Evolutionary conservation across 2,797 vertebrate species (phyloP), one percentile per base, ranked within the genome.

Genomic region (Hippoglossus hippoglossus): DNA sequence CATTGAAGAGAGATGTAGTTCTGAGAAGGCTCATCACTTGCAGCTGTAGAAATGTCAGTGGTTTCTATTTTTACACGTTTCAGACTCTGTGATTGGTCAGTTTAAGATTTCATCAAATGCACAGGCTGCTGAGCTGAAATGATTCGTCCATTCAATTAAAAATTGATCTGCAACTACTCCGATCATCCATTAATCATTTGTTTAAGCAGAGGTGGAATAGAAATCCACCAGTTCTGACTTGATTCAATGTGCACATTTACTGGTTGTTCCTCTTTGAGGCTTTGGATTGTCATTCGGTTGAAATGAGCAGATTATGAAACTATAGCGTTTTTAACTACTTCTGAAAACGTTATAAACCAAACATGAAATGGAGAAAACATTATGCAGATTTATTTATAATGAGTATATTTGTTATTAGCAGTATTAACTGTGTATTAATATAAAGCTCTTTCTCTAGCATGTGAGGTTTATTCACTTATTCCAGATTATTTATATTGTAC

Each of bases 11-110:
- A 52, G 58, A 67, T 60, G 67, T 28, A 11, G 22, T 31, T 7
- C 13, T 31, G 34, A 52, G 18, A 22, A 46, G 39, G 24, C 44
- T 21, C 22, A 44, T 75, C 69, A 75, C 55, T 11, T 68, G 50
- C 34, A 74, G 72, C 70, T 77, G 78, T 67, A 76, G 61, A 79
- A 82, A 85, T 86, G 72, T 85, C 82, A 81, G 24, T 19, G 16
- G 63, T 55, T 46, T 76, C 84, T 85, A 67, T 82, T 88, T 87
- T 81, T 81, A 79, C 50, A 62, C 71, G 49, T 77, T 57, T 77
- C 55, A 65, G 36, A 58, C 56, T 62, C 73, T 57, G 34, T 65
- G 64, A 75, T 71, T 63, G 71, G 67, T 74, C 68, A 57, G 54
- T 41, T 19, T 16, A 46, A 69, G 39, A 67, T 82, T 57, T 68